phyloP scores from a whole-genome alignment of 1,140 invertebrate species.

The Drosophila micromelanica region DNA sequence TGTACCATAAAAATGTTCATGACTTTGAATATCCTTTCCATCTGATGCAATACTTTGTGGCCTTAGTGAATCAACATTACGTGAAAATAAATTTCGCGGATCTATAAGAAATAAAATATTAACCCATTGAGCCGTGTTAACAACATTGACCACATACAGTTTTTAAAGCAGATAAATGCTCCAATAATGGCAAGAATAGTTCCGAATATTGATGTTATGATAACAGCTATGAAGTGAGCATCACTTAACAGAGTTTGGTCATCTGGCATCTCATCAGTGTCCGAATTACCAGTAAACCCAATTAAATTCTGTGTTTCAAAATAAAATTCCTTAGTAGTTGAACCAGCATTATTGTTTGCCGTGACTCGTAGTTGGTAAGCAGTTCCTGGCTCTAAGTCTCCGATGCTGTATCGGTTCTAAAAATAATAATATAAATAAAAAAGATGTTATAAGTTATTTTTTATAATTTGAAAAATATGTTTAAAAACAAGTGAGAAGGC shows the following conservation, averaged over 20 bases:
- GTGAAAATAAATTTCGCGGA: slow-evolving; percentile 53
- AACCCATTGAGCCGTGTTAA: neutral
- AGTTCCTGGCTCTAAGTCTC: slow-evolving; percentile 88
- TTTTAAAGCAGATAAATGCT: slow-evolving; percentile 85
- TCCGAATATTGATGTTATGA: slow-evolving; percentile 85
- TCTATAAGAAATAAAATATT: slow-evolving; percentile 37
- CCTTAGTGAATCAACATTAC: slow-evolving; percentile 54
- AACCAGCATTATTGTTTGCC: slow-evolving; percentile 90
- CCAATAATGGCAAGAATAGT: slow-evolving; percentile 85
- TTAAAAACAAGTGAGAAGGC: too few relatives aligned
- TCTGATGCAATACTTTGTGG: slow-evolving; percentile 35
- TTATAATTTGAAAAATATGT: neutral
- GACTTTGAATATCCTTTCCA: slow-evolving; percentile 82
- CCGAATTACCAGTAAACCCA: slow-evolving; percentile 85
- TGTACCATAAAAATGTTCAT: slow-evolving; percentile 86
- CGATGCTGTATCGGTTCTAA: slow-evolving; percentile 85
- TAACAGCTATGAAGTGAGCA: slow-evolving; percentile 85
- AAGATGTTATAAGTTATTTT: neutral
- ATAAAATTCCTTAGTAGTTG: slow-evolving; percentile 87
- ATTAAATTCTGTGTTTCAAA: slow-evolving; percentile 87
- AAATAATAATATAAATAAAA: neutral
- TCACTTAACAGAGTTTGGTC: slow-evolving; percentile 85
- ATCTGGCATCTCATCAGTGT: slow-evolving; percentile 79
- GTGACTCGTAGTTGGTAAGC: slow-evolving; percentile 88
- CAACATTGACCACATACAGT: slow-evolving; percentile 83